A percentile compares a stretch with the other conserved stretches of the same genome.
Conservation (phyloP, 2,113 vertebrate species). For the Pleuronectes platessa region DNA sequence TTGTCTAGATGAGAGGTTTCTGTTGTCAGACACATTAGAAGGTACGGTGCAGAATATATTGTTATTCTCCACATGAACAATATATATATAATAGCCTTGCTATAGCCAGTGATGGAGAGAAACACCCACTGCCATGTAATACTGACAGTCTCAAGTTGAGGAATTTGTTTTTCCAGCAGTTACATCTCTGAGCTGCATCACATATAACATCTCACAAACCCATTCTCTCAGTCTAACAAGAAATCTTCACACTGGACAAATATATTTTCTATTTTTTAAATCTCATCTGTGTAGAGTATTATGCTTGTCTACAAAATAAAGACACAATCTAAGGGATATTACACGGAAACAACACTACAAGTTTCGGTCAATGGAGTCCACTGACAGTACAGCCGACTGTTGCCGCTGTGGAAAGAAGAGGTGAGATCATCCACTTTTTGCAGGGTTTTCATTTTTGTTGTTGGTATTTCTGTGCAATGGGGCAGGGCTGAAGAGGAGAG, state of each 20-base stretch:
- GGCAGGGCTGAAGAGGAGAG: constrained; percentile 65
- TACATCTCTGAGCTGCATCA: constrained; percentile 62
- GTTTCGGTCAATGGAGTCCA: constrained; percentile 65
- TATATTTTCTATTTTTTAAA: constrained; percentile 61
- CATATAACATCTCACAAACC: constrained; percentile 62
- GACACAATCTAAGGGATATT: constrained; percentile 76
- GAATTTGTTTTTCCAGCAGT: constrained; percentile 54
- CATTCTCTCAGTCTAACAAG: constrained; percentile 63
- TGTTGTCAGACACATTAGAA: constrained; percentile 58
- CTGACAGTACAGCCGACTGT: constrained; percentile 44
- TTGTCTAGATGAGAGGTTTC: constrained; percentile 45
- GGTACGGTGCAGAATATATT: constrained; percentile 58
- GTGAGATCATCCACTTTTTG: constrained; percentile 64
- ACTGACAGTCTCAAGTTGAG: constrained; percentile 48
- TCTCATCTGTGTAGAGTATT: constrained; percentile 73
- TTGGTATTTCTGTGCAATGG: constrained; percentile 69
- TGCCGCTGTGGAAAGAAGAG: constrained; percentile 57
- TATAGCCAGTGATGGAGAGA: constrained; percentile 58
- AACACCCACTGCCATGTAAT: constrained; percentile 60
- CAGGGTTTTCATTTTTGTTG: constrained; percentile 61
- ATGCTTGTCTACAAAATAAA: constrained; percentile 77
- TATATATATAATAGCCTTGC: constrained; percentile 60
- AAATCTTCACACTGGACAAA: constrained; percentile 75
- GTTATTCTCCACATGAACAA: constrained; percentile 66
- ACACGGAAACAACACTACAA: constrained; percentile 70